Evolutionary conservation across 37 sponge, comb jelly and placozoan species (phyloP), one percentile per base, ranked within the genome.

Genomic region (Aphrocallistes beatrix): DNA sequence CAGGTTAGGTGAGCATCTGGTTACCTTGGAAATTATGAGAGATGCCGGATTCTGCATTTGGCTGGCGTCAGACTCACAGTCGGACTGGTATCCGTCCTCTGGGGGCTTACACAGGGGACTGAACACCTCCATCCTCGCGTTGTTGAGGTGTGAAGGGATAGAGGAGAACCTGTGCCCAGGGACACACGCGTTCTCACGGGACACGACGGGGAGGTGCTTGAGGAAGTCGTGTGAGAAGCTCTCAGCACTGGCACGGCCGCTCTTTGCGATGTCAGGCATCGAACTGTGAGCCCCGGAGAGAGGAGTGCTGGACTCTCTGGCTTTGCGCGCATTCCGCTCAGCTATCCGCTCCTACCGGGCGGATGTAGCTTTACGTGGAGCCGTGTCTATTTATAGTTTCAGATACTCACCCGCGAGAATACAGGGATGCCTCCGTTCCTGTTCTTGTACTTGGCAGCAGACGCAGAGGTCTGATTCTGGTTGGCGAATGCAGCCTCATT

Each of bases 31-130:
- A 13, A 60, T 60, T 3, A 32, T 3, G 32, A 60, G 75, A 60
- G 75, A 30, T 3, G 75, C 8, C 34, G 75, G 75, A 13, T 60
- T 60, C 21, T 30, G 75, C 17, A 60, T 28, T 13, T 32, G 75
- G 34, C 75, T 60, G 75, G 75, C 75, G 34, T 60, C 34, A 19
- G 75, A 60, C 34, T 60, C 75, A 13, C 75, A 60, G 34, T 60
- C 75, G 3, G 75, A 60, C 75, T 60, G 75, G 34, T 60, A 60
- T 30, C 75, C 75, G 75, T 60, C 75, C 34, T 60, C 75, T 60
- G 17, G 34, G 32, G 3, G 28, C 75, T 13, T 60, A 13, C 28
- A 13, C 28, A 13, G 28, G 34, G 75, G 34, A 13, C 3, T 60
- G 75, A 3, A 60, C 34, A 6, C 34, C 75, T 60, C 75, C 8